Evolutionary conservation across 2,113 vertebrate species (phyloP).

Genomic region (Syrmaticus mikado): DNA sequence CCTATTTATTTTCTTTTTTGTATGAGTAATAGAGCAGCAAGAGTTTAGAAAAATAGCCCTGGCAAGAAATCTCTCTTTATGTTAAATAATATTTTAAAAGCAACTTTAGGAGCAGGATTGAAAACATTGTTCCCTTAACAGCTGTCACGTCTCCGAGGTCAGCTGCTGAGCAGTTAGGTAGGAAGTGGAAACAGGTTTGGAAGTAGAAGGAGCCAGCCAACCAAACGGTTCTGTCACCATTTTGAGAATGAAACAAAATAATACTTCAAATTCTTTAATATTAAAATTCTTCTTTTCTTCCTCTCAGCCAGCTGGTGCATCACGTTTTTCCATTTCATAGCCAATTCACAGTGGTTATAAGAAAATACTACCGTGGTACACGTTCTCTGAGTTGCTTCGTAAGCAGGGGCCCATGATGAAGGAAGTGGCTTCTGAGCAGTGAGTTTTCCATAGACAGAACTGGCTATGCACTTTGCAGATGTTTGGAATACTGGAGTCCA

Average conservation of each 20-base stretch:
- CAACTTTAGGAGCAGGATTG: background rate
- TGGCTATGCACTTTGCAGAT: background rate
- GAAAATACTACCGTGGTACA: background rate
- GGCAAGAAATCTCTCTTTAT: background rate
- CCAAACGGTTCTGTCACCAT: fast-evolving
- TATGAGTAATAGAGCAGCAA: background rate
- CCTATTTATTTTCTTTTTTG: background rate
- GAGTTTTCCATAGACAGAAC: fast-evolving
- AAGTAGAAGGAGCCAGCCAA: background rate
- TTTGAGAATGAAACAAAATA: background rate
- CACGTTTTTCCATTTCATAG: background rate
- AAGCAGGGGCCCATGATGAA: background rate
- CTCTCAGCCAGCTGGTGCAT: fast-evolving
- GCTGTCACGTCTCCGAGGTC: background rate
- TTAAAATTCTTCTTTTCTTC: background rate
- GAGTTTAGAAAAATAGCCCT: background rate
- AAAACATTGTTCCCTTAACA: background rate
- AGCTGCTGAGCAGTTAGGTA: background rate
- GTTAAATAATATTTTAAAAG: background rate
- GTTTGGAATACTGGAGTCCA: background rate
- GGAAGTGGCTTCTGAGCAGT: background rate
- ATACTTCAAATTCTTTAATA: background rate
- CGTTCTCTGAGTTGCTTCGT: background rate
- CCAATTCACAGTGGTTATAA: background rate
- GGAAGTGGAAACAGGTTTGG: background rate